Evolutionary conservation across 2,797 vertebrate genomes (phyloP).

Genomic region (Lindbergichthys nudifrons): DNA sequence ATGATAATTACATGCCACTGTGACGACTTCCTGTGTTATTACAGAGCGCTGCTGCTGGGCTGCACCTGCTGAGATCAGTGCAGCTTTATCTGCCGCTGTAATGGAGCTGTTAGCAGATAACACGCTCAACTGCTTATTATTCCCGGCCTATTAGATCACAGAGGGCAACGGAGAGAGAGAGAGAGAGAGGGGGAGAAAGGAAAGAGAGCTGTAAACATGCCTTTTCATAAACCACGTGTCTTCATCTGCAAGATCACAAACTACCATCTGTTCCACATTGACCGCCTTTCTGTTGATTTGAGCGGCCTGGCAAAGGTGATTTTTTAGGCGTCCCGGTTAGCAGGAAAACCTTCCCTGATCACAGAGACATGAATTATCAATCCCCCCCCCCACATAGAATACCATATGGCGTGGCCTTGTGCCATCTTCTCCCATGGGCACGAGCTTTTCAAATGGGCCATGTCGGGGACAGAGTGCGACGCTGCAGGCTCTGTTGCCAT

Average conservation of each 20-base stretch:
- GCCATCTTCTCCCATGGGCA: constrained; percentile 58
- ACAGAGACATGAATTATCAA: constrained; percentile 64
- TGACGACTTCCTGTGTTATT: constrained; percentile 60
- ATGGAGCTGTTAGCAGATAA: constrained; percentile 75
- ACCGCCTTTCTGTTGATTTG: constrained; percentile 9
- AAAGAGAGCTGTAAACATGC: constrained; percentile 16
- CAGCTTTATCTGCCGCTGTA: constrained; percentile 66
- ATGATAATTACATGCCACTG: constrained; percentile 72
- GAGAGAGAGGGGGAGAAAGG: constrained; percentile 10
- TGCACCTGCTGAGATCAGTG: constrained; percentile 68
- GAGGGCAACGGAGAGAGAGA: constrained; percentile 41
- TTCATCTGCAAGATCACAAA: constrained; percentile 48
- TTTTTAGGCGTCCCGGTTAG: constrained; percentile 1
- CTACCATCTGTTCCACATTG: constrained; percentile 34
- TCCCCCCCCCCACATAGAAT: constrained; percentile 39
- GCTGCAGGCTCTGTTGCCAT: constrained; percentile 52
- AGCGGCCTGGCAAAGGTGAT: constrained; percentile 22
- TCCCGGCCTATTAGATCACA: constrained; percentile 71
- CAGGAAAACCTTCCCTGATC: constrained; percentile 52
- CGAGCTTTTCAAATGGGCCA: constrained; percentile 63
- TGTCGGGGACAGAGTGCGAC: constrained; percentile 49
- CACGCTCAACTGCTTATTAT: constrained; percentile 76
- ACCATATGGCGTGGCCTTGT: constrained; percentile 74
- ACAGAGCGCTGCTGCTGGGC: constrained; percentile 29
- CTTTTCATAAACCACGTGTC: constrained; percentile 30